Conservation (phyloP, 2,888 invertebrate genomes). For the Clanis bilineata region DNA sequence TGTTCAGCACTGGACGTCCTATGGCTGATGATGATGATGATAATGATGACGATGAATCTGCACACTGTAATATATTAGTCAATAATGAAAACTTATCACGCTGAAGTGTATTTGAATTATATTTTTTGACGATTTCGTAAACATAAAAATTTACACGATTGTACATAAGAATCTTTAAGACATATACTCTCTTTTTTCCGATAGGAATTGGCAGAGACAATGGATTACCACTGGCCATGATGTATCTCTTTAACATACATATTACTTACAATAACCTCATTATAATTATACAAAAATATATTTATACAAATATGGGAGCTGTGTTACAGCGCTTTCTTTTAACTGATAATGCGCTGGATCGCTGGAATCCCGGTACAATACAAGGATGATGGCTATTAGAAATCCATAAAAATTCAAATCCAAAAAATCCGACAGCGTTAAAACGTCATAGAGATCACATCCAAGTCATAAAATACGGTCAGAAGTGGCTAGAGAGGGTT, state of each 20-base stretch:
- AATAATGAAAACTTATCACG: too few relatives aligned
- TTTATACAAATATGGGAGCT: slow-evolving; percentile 23
- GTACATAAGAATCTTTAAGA: too few relatives aligned
- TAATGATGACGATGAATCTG: too few relatives aligned
- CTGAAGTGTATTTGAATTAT: too few relatives aligned
- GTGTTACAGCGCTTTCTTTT: slow-evolving; percentile 14
- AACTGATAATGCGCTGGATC: slow-evolving; percentile 6
- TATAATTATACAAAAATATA: background rate
- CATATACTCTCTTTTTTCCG: too few relatives aligned
- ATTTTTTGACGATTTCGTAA: background rate
- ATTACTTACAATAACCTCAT: too few relatives aligned
- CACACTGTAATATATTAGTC: too few relatives aligned
- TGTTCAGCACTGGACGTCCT: too few relatives aligned
- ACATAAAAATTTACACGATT: background rate
- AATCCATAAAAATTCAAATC: slow-evolving; percentile 59
- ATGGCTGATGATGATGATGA: too few relatives aligned
- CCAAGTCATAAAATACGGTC: slow-evolving; percentile 28
- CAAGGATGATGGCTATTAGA: slow-evolving; percentile 48
- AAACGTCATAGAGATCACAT: slow-evolving; percentile 32
- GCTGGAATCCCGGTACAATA: slow-evolving; percentile 18
- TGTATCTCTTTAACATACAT: too few relatives aligned
- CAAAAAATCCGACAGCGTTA: slow-evolving; percentile 34
- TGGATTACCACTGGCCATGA: too few relatives aligned
- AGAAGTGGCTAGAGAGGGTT: slow-evolving; percentile 23
- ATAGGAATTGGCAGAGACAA: too few relatives aligned